phyloP scores from a whole-genome alignment of 1,140 invertebrate genomes.

The Drosophila paulistorum region DNA sequence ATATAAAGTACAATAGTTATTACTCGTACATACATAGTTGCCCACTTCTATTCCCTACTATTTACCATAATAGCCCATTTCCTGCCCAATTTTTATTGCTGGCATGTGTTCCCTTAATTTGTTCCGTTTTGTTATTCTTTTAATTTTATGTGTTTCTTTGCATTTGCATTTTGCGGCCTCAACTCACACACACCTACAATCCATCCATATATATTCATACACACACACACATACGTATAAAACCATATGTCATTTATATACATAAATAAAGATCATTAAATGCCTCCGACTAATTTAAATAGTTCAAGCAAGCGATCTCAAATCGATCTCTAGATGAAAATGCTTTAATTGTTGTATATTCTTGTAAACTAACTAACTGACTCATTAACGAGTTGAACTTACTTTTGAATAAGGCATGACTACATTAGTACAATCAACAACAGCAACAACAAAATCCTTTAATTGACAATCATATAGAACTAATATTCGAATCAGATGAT shows the following conservation, averaged over 20 bases:
- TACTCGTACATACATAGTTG: not conserved
- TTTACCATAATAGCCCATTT: slow-evolving; percentile 1
- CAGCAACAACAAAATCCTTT: not conserved
- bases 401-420: slow-evolving; percentile 1
- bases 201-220: not conserved
- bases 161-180: slow-evolving; percentile 11
- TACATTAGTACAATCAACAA: not conserved
- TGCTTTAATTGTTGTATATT: slow-evolving; percentile 5
- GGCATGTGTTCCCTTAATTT: slow-evolving; percentile 8
- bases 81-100: slow-evolving; percentile 2
- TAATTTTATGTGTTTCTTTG: not conserved
- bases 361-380: not conserved
- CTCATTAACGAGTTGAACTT: not conserved
- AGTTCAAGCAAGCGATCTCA: not conserved
- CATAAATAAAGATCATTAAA: not conserved
- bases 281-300: not conserved
- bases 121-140: slow-evolving; percentile 11
- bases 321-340: not conserved
- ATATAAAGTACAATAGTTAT: not conserved
- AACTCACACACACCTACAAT: not conserved
- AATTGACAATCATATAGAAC: not conserved
- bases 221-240: not conserved
- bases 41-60: not conserved
- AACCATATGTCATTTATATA: not conserved
- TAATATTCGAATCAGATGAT: slow-evolving; percentile 17